These are phyloP conservation scores for Macropis europaea DNA, from an alignment of 2,888 invertebrate species.

Conservation along the genomic window DNA sequence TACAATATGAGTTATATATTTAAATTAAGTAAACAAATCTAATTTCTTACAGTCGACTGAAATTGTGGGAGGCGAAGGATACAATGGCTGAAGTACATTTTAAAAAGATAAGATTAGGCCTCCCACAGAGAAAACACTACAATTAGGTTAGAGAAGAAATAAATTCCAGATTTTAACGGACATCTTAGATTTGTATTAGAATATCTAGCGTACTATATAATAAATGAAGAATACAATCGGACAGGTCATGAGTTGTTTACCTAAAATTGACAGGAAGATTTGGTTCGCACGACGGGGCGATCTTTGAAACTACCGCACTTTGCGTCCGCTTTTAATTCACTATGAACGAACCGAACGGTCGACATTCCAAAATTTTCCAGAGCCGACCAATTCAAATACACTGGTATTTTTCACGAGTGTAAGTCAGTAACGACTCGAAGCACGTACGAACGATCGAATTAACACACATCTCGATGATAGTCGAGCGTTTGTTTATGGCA, in stretches of 20 bases:
- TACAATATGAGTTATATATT: background rate
- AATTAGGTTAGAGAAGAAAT: slow-evolving; percentile 38
- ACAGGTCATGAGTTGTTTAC: slow-evolving; percentile 13
- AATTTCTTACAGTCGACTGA: background rate
- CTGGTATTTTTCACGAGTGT: background rate
- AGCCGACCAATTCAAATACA: background rate
- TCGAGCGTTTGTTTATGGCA: slow-evolving; percentile 42
- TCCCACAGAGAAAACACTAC: slow-evolving; percentile 19
- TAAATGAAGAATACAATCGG: too few relatives aligned
- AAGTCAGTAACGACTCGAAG: background rate
- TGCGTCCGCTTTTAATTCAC: slow-evolving; percentile 27
- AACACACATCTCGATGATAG: slow-evolving; percentile 20
- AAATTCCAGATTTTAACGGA: background rate
- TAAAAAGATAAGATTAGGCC: slow-evolving; percentile 47
- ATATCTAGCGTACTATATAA: background rate
- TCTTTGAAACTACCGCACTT: slow-evolving; percentile 51
- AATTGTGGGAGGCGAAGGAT: background rate
- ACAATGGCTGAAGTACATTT: slow-evolving; percentile 30
- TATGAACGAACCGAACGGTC: slow-evolving; percentile 16
- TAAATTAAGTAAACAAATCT: background rate
- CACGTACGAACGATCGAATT: background rate
- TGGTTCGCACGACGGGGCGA: background rate
- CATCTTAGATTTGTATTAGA: background rate
- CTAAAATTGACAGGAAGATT: slow-evolving; percentile 26
- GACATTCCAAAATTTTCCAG: slow-evolving; percentile 38